Base-by-base conservation (phyloP, 2,888 invertebrate species). In the Acheta domesticus region DNA sequence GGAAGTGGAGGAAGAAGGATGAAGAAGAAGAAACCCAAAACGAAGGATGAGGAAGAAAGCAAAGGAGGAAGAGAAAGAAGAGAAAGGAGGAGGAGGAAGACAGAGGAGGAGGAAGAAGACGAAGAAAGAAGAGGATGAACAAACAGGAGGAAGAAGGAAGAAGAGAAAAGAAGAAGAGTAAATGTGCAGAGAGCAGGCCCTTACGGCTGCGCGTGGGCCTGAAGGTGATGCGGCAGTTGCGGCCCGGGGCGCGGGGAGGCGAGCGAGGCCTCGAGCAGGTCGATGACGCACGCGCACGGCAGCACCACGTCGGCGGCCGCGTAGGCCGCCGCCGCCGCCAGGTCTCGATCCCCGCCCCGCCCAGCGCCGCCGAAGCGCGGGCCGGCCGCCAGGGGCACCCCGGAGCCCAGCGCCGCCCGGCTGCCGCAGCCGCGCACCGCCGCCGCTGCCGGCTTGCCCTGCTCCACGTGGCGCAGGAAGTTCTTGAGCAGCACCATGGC, bases 241-340 rank as follows among this genome's bases (percentile, higher is more conserved):
- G n/a, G 16, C 16, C 16, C 16, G 16, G 62, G 62, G 14, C 62
- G 16, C 14, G 62, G 62, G 14, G 16, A 8, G 16, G 8, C 16
- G 14, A 19, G 62, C 62, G 62, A 62, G 0, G n/a, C 4, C 62
- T 62, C 62, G 16, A 62, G 62, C 62, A 62, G n/a, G 62, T 62
- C 62, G 62, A 62, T 62, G 62, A 62, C 16, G n/a, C 62, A 62
- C n/a, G 62, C 62, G 62, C 62, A 62, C 16, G 62, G 62, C 62
- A 62, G n/a, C 62, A n/a, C 16, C n/a, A 62, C n/a, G 62, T 62
- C 62, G 62, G 16, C n/a, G 5, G 16, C 62, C 8, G 62, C 16
- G 62, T 19, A 19, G 5, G n/a, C 62, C 16, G 62, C 62, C 62
- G n/a, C 16, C 16, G 62, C n/a, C 62, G 14, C 62, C n/a, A 14